Evolutionary conservation across 2,888 invertebrate genomes (phyloP).

Genomic region (Saturnia pavonia): DNA sequence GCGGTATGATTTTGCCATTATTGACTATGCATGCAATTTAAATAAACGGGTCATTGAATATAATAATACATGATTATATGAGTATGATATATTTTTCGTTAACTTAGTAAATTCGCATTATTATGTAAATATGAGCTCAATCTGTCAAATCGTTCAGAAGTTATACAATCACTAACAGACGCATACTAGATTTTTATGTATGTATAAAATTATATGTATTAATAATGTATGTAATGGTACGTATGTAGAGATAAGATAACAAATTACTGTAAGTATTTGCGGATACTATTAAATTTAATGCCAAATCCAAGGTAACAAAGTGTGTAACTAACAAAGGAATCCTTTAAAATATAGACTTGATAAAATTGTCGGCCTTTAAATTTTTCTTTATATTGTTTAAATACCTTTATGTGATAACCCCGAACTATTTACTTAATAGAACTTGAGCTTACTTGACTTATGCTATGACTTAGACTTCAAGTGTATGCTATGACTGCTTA

Average conservation of each 20-base stretch:
- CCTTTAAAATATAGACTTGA: neutral
- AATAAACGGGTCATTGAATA: conserved; percentile 37
- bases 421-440: neutral
- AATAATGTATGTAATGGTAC: neutral
- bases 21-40: conserved; percentile 42
- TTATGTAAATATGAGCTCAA: too few species aligned
- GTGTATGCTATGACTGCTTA: too few species aligned
- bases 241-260: neutral
- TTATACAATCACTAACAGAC: too few species aligned
- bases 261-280: neutral
- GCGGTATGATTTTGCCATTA: conserved; percentile 48
- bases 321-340: neutral
- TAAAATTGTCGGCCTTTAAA: neutral
- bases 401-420: neutral
- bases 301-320: conserved; percentile 6
- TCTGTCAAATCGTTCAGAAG: too few species aligned
- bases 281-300: neutral
- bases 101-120: neutral
- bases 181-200: too few species aligned
- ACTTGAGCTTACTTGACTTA: too few species aligned
- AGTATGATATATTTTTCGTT: neutral
- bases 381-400: neutral
- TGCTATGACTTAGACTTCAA: too few species aligned
- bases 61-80: conserved; percentile 23
- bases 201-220: too few species aligned